Percentiles rank a stretch among this genome's conserved stretches.
Evolutionary conservation across 92 coral and sea anemone species (phyloP).

Genomic region (Palythoa heliodiscus): DNA sequence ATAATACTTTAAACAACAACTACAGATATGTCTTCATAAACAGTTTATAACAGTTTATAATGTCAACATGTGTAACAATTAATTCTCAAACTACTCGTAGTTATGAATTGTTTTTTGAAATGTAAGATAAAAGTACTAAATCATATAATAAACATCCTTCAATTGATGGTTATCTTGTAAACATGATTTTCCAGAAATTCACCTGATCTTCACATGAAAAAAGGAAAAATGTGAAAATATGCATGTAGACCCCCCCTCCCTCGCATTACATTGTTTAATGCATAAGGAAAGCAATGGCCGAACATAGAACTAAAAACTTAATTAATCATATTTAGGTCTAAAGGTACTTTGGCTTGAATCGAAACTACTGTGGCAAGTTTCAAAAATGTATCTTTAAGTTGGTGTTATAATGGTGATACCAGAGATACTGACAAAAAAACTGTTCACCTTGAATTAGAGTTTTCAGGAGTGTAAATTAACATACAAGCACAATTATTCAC

Average conservation of each 20-base stretch:
- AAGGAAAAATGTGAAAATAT: background rate
- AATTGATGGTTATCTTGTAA: background rate
- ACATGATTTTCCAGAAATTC: too few species aligned
- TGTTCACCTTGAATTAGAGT: constrained; percentile 1
- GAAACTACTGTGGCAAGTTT: background rate
- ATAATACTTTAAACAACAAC: background rate
- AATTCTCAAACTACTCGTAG: too few species aligned
- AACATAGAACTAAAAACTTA: background rate
- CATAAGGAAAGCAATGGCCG: background rate
- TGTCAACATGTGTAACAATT: background rate
- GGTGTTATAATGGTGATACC: constrained; percentile 1
- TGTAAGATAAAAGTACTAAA: background rate
- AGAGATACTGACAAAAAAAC: constrained; percentile 6
- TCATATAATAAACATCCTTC: background rate
- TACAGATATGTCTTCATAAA: background rate
- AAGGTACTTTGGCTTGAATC: background rate
- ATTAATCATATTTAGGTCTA: background rate
- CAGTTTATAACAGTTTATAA: background rate
- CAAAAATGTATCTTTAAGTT: background rate
- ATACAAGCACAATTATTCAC: constrained; percentile 21
- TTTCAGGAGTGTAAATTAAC: background rate
- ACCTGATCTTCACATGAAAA: background rate
- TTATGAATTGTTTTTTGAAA: too few species aligned
- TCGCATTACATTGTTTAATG: background rate
- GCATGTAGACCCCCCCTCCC: background rate